phyloP scores from a whole-genome alignment of 2,888 invertebrate genomes.

The Drosophila siamana region DNA sequence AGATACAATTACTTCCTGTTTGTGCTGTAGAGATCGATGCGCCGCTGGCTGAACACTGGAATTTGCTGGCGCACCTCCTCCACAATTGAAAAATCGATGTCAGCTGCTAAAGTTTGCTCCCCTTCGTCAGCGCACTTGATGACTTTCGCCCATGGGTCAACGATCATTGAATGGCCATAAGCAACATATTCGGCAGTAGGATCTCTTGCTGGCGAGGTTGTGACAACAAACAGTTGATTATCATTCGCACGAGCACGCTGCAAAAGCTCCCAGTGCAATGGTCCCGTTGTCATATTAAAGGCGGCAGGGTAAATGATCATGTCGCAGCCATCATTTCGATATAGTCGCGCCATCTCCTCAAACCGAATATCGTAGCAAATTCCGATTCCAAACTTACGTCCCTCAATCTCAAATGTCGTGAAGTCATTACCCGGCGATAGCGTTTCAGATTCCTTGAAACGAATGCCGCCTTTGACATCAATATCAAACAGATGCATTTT shows the following conservation, averaged over 20 bases:
- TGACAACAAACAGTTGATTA: slow-evolving; percentile 94
- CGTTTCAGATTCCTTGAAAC: slow-evolving; percentile 95
- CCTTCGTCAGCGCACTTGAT: slow-evolving; percentile 87
- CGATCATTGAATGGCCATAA: slow-evolving; percentile 94
- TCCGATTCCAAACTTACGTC: slow-evolving; percentile 93
- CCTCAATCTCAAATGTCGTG: slow-evolving; percentile 90
- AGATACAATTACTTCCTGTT: slow-evolving; percentile 28
- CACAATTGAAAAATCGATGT: slow-evolving; percentile 91
- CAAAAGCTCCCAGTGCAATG: slow-evolving; percentile 96
- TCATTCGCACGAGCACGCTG: slow-evolving; percentile 93
- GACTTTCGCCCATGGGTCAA: slow-evolving; percentile 92
- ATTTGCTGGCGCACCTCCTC: slow-evolving; percentile 93
- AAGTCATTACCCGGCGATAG: slow-evolving; percentile 91
- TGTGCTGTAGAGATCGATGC: slow-evolving; percentile 89
- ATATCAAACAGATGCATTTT: slow-evolving; percentile 99
- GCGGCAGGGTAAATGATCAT: slow-evolving; percentile 96
- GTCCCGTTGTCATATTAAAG: slow-evolving; percentile 98
- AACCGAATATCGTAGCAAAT: slow-evolving; percentile 98
- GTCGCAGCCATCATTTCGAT: slow-evolving; percentile 91
- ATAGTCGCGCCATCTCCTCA: slow-evolving; percentile 93
- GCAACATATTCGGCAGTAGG: slow-evolving; percentile 93
- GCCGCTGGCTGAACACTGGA: slow-evolving; percentile 91
- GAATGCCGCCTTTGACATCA: slow-evolving; percentile 96
- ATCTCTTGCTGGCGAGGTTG: slow-evolving; percentile 94
- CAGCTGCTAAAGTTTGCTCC: slow-evolving; percentile 87